Evolutionary conservation across 1,140 invertebrate species (phyloP).

Genomic region (Cecropterus lyciades): DNA sequence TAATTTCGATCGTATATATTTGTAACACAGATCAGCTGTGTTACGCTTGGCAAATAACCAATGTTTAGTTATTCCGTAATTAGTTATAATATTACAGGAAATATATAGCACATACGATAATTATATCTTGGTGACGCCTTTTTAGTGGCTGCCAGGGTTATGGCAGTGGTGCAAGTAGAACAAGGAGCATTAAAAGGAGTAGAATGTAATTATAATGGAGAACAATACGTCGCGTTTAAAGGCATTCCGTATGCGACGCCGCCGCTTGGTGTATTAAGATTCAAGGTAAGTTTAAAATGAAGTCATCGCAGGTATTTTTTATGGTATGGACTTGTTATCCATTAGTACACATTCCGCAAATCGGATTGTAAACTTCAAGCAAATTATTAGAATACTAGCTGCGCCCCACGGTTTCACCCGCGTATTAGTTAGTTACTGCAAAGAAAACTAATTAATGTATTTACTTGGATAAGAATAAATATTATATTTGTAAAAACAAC

Average conservation of each 20-base stretch:
- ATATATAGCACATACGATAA: neutral
- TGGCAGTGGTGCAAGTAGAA: slow-evolving; percentile 59
- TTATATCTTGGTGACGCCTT: neutral
- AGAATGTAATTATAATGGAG: slow-evolving; percentile 58
- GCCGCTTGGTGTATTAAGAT: slow-evolving; percentile 86
- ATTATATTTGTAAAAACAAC: too few species aligned
- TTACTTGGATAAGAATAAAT: too few species aligned
- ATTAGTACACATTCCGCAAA: neutral
- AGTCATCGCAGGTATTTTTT: slow-evolving; percentile 17
- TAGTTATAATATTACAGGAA: neutral
- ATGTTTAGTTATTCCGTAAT: neutral
- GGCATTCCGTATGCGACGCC: slow-evolving; percentile 89
- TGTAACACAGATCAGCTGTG: neutral
- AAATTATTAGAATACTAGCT: too few species aligned
- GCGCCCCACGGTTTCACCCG: too few species aligned
- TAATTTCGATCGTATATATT: neutral
- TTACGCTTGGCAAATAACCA: slow-evolving; percentile 31
- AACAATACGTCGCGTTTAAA: slow-evolving; percentile 85
- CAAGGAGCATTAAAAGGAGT: slow-evolving; percentile 76
- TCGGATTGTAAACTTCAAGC: neutral
- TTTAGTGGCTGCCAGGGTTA: slow-evolving; percentile 37
- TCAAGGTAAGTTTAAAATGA: slow-evolving; percentile 66
- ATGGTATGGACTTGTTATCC: neutral
- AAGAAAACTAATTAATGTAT: too few species aligned
- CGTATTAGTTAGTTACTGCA: too few species aligned